Base-by-base conservation (phyloP, 1,140 invertebrate genomes). In the Arctopsyche grandis region DNA sequence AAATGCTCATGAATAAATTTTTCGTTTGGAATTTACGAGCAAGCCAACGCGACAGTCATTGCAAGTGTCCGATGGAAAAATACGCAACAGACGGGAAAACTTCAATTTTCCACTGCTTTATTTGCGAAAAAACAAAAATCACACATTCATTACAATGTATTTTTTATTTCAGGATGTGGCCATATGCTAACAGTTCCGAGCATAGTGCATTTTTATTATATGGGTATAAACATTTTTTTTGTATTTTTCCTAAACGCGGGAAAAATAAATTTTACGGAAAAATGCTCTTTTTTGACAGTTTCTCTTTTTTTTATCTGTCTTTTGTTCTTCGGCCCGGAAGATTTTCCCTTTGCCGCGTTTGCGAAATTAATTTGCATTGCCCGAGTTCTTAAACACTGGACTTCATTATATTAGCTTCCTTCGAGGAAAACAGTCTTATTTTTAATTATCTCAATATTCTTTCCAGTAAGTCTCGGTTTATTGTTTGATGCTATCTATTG, bases 361-460 rank as follows among this genome's bases (percentile, higher is more conserved):
- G 44, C 69, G 44, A 43, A 73, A 73, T 73, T 73, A 73, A 73
- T 73, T 73, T 73, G 69, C 69, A 73, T 73, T 73, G 46, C 69
- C 69, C n/a, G 29, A 73, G 69, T 73, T 43, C 69, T 66, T 26
- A 24, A 19, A 66, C 16, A 24, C 63, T 66, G 16, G 16, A 14
- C 63, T 3, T 66, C 63, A 66, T 38, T 38, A 38, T 38, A 38
- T 38, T 38, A 38, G 1, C 3, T 38, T 7, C 7, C 29, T 38
- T 38, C 7, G 1, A 38, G 7, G 29, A 38, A 38, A 38, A 38
- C 7, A 38, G 29, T 4, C 29, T 38, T 38, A 4, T 38, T 38
- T 1, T 38, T 38, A 38, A 4, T 38, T 4, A 4, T 38, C 7
- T 38, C 29, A 4, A 1, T 4, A 38, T 38, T 38, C 1, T 38